phyloP scores from a whole-genome alignment of 2,888 invertebrate genomes.

The Leucania comma region DNA sequence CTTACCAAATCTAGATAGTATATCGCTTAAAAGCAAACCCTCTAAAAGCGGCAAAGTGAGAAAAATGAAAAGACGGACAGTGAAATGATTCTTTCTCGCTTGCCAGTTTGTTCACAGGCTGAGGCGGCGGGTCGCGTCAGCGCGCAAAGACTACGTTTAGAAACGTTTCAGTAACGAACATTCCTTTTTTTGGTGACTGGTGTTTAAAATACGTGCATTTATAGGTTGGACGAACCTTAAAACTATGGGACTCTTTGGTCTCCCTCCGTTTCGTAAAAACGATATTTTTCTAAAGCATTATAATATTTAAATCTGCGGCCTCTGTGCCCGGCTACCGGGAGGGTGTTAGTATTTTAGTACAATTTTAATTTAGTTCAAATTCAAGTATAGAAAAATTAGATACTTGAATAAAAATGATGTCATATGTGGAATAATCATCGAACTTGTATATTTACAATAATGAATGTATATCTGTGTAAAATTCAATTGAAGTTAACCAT shows the following conservation, averaged over 20 bases:
- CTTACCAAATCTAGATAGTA: slow-evolving; percentile 82
- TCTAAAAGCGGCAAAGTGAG: slow-evolving; percentile 81
- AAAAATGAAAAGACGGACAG: slow-evolving; percentile 81
- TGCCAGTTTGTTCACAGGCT: slow-evolving; percentile 86
- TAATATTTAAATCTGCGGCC: slow-evolving; percentile 69
- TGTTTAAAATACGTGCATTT: slow-evolving; percentile 81
- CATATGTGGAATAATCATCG: slow-evolving; percentile 66
- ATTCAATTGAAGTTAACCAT: slow-evolving; percentile 69
- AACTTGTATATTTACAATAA: slow-evolving; percentile 79
- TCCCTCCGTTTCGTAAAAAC: slow-evolving; percentile 59
- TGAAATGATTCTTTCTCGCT: slow-evolving; percentile 88
- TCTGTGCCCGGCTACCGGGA: slow-evolving; percentile 66
- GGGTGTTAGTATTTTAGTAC: slow-evolving; percentile 85
- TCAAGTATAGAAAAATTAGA: slow-evolving; percentile 77
- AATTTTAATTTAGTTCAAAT: slow-evolving; percentile 86
- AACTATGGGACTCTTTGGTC: slow-evolving; percentile 64
- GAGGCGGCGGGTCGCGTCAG: slow-evolving; percentile 71
- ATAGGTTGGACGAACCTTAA: slow-evolving; percentile 60
- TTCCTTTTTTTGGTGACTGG: slow-evolving; percentile 83
- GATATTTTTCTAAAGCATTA: slow-evolving; percentile 79
- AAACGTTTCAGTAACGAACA: slow-evolving; percentile 69
- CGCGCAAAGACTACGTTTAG: slow-evolving; percentile 65
- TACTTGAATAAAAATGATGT: slow-evolving; percentile 72
- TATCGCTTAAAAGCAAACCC: slow-evolving; percentile 80
- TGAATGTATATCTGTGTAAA: slow-evolving; percentile 79